Conservation (phyloP, 1,140 invertebrate genomes). For the Drosophila tristis region DNA sequence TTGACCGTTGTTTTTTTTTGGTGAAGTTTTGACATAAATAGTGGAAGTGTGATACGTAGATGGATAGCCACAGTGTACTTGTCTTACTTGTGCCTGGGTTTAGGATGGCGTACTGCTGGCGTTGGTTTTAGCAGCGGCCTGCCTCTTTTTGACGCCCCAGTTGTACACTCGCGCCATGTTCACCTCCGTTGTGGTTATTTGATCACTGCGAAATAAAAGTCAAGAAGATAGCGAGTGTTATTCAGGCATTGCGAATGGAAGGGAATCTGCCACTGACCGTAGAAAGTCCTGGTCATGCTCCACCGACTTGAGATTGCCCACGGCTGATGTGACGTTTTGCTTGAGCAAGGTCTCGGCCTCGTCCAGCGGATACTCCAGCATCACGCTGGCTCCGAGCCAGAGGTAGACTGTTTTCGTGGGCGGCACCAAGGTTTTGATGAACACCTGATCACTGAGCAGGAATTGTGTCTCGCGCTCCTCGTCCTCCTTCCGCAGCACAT, state of each 20-base stretch:
- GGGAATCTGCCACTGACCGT: conserved; percentile 44
- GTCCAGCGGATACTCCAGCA: conserved; percentile 97
- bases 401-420: conserved; percentile 97
- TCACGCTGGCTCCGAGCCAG: conserved; percentile 99
- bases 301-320: conserved; percentile 92
- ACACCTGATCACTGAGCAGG: conserved; percentile 97
- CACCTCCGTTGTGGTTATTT: conserved; percentile 99
- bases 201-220: conserved; percentile 89
- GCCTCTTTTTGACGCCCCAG: conserved; percentile 96
- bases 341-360: conserved; percentile 95
- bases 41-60: conserved; percentile 30
- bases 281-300: conserved; percentile 92
- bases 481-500: conserved; percentile 93
- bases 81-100: conserved; percentile 16
- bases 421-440: conserved; percentile 94
- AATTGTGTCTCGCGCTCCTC: conserved; percentile 95
- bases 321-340: conserved; percentile 95
- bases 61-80: conserved; percentile 4
- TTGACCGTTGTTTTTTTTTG: neutral
- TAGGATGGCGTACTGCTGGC: conserved; percentile 48
- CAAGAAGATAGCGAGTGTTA: neutral
- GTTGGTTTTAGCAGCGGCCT: conserved; percentile 85
- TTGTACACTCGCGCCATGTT: conserved; percentile 98
- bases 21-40: conserved; percentile 66
- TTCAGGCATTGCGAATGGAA: neutral